phyloP scores from a whole-genome alignment of 1,140 invertebrate genomes.

The Dendrolimus kikuchii region DNA sequence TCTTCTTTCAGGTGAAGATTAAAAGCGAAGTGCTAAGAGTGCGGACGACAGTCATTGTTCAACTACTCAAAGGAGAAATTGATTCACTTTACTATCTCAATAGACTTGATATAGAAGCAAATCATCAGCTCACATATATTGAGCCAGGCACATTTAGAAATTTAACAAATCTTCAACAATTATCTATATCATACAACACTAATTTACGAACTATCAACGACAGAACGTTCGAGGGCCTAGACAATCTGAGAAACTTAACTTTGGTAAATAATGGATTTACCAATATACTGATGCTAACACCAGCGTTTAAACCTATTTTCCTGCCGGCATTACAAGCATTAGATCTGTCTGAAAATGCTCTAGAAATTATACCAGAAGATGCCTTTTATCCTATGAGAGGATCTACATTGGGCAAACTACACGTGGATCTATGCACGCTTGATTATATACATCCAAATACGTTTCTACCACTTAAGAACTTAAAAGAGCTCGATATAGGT shows the following conservation, averaged over 20 bases:
- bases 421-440: constrained; percentile 66
- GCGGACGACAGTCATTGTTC: constrained; percentile 43
- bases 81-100: constrained; percentile 35
- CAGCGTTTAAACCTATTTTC: constrained; percentile 36
- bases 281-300: constrained; percentile 38
- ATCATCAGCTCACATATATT: constrained; percentile 45
- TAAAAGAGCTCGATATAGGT: constrained; percentile 62
- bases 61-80: constrained; percentile 35
- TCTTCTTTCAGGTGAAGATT: constrained; percentile 40
- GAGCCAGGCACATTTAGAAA: constrained; percentile 48
- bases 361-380: constrained; percentile 45
- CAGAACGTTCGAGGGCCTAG: constrained; percentile 43
- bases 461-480: constrained; percentile 55
- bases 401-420: constrained; percentile 43
- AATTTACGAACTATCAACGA: constrained; percentile 32
- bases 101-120: constrained; percentile 52
- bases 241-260: constrained; percentile 50
- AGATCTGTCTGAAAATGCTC: constrained; percentile 56
- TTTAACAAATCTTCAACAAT: constrained; percentile 36
- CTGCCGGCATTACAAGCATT: constrained; percentile 45
- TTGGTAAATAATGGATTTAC: constrained; percentile 63
- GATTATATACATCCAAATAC: constrained; percentile 66
- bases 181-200: constrained; percentile 59
- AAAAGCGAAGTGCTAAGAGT: constrained; percentile 41
- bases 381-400: constrained; percentile 48